Evolutionary conservation across 2,113 vertebrate species (phyloP).

Genomic region (Pavo muticus): DNA sequence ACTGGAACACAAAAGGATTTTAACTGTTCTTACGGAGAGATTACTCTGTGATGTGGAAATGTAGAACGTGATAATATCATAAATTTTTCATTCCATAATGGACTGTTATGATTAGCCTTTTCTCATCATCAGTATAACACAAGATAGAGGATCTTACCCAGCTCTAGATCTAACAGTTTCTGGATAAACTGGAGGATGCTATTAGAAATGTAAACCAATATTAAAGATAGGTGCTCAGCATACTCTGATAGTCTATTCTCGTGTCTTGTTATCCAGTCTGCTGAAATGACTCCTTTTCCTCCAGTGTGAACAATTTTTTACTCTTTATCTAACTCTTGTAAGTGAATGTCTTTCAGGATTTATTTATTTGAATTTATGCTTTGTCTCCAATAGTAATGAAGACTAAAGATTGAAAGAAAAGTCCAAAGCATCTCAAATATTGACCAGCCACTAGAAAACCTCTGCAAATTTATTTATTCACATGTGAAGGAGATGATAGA

Average conservation of each 20-base stretch:
- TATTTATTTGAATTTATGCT: not conserved
- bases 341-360: not conserved
- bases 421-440: not conserved
- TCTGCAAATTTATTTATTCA: not conserved
- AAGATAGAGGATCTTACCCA: not conserved
- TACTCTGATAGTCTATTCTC: not conserved
- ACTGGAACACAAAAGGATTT: not conserved
- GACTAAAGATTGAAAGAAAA: not conserved
- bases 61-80: not conserved
- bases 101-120: not conserved
- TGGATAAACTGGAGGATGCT: not conserved
- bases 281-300: not conserved
- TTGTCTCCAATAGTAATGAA: not conserved
- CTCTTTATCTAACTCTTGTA: not conserved
- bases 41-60: not conserved
- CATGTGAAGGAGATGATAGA: not conserved
- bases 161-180: rapidly evolving
- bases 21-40: not conserved
- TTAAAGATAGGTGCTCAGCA: not conserved
- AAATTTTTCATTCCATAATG: not conserved
- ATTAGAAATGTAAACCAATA: not conserved
- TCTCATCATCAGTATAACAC: not conserved
- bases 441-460: not conserved
- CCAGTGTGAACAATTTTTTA: not conserved
- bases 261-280: not conserved